Evolutionary conservation across 2,113 vertebrate species (phyloP).

Genomic region (Oryzias curvinotus): DNA sequence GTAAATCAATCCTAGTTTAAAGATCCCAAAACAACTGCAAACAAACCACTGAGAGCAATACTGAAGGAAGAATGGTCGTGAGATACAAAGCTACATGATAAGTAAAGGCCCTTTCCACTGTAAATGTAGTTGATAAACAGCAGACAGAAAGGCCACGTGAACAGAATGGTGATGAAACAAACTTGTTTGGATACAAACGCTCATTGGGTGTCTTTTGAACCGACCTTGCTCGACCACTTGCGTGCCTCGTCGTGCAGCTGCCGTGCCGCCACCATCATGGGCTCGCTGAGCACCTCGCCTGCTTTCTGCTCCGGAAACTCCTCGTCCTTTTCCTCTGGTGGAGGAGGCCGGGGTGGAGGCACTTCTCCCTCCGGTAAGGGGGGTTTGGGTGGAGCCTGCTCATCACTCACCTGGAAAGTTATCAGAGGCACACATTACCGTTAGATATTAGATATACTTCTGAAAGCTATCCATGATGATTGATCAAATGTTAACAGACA

Average conservation of each 20-base stretch:
- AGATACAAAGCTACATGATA: conserved; percentile 10
- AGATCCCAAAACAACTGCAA: conserved; percentile 9
- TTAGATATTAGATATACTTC: not conserved
- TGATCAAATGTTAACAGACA: not conserved
- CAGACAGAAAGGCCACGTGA: conserved; percentile 9
- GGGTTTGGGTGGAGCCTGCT: conserved; percentile 95
- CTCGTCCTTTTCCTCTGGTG: conserved; percentile 97
- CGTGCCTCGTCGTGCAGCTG: conserved; percentile 98
- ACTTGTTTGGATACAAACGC: not conserved
- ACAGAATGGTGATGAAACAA: no score
- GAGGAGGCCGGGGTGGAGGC: conserved; percentile 92
- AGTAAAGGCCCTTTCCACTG: not conserved
- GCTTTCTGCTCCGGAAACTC: conserved; percentile 97
- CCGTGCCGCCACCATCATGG: conserved; percentile 98
- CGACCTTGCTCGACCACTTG: conserved; percentile 94
- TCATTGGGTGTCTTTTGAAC: conserved; percentile 16
- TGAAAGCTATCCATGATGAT: not conserved
- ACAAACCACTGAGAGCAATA: conserved; percentile 8
- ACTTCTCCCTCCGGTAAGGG: conserved; percentile 95
- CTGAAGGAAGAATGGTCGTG: conserved; percentile 4
- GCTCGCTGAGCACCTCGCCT: conserved; percentile 94
- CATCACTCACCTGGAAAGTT: conserved; percentile 86
- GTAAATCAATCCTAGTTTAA: conserved; percentile 14
- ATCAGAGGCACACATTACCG: not conserved
- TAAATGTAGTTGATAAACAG: not conserved